Percentiles rank a stretch among this genome's conserved stretches.
Conservation (phyloP, 2,797 vertebrate species). For the Gadopsis bispinosus region DNA sequence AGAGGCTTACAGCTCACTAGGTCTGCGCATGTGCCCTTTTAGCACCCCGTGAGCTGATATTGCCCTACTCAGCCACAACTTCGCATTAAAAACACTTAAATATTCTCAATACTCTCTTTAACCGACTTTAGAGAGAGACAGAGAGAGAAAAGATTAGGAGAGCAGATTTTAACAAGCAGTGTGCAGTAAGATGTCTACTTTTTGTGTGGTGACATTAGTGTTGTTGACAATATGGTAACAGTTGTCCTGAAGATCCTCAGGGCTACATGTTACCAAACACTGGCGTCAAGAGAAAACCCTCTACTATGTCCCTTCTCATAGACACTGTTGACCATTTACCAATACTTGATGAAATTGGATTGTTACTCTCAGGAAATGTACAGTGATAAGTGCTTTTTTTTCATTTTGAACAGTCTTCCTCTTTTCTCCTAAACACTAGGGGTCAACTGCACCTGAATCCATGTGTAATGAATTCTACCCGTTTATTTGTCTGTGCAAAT, state of each 20-base stretch:
- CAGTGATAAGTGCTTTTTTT: background rate
- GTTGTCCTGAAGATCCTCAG: background rate
- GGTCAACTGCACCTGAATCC: background rate
- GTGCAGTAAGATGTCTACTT: too few species aligned
- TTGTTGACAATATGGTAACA: background rate
- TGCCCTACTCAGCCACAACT: slow-evolving; percentile 33
- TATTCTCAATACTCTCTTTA: background rate
- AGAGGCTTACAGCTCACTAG: slow-evolving; percentile 71
- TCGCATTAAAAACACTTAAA: slow-evolving; percentile 1
- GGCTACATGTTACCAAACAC: background rate
- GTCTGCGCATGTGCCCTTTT: slow-evolving; percentile 48
- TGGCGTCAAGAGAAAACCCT: background rate
- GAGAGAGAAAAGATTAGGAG: background rate
- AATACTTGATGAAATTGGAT: background rate
- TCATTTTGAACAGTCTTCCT: background rate
- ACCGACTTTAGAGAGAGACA: background rate
- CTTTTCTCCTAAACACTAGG: background rate
- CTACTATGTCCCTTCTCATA: background rate
- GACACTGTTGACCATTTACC: background rate
- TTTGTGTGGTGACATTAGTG: background rate
- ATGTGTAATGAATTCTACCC: background rate
- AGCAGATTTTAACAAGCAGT: too few species aligned
- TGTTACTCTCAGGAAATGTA: background rate
- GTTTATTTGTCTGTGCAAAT: background rate
- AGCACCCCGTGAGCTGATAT: slow-evolving; percentile 48